Evolutionary conservation across 2,113 vertebrate species (phyloP).

Genomic region (Pleuronectes platessa): DNA sequence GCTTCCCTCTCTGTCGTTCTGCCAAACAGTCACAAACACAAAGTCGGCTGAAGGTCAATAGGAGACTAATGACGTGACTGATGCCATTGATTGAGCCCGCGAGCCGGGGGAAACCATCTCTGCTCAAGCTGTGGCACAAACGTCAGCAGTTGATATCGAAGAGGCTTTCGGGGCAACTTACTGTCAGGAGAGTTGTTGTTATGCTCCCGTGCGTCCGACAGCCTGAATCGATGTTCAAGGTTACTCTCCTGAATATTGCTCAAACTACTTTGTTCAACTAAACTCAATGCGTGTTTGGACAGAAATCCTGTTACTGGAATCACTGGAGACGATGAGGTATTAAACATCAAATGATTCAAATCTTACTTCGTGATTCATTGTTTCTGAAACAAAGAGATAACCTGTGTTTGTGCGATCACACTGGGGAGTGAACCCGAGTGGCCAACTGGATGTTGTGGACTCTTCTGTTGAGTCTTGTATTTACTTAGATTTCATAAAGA

Average conservation of each 20-base stretch:
- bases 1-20: constrained; percentile 10
- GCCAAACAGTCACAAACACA: constrained; percentile 32
- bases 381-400: constrained; percentile 20
- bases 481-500: constrained; percentile 11
- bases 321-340: constrained; percentile 6
- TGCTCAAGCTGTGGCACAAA: constrained; percentile 30
- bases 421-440: neutral
- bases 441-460: constrained; percentile 7
- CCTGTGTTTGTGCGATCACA: constrained; percentile 1
- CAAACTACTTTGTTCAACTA: constrained; percentile 38
- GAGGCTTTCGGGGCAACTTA: constrained; percentile 58
- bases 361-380: constrained; percentile 8
- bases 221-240: constrained; percentile 66
- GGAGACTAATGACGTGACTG: constrained; percentile 70
- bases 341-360: constrained; percentile 23
- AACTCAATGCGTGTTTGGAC: constrained; percentile 30
- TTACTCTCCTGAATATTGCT: constrained; percentile 37
- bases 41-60: constrained; percentile 60
- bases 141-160: constrained; percentile 48
- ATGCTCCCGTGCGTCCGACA: constrained; percentile 43
- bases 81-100: constrained; percentile 68
- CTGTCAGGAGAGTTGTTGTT: constrained; percentile 57
- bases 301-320: constrained; percentile 9
- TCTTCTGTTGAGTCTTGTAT: constrained; percentile 6
- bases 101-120: constrained; percentile 54